Evolutionary conservation across 2,888 invertebrate genomes (phyloP).

Genomic region (Stegana nigrithorax): DNA sequence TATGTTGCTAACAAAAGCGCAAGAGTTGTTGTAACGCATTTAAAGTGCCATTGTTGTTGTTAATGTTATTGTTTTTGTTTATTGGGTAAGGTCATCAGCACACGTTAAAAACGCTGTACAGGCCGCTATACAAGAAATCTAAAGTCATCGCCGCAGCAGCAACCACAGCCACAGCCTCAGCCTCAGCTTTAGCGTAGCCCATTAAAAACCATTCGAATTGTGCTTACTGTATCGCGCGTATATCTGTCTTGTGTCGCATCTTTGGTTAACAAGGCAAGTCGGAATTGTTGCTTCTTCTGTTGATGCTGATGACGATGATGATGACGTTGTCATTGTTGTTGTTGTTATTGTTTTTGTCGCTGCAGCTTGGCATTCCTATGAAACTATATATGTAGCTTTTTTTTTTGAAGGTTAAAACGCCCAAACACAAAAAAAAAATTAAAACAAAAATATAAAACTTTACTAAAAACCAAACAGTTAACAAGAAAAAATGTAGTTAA

Average conservation of each 20-base stretch:
- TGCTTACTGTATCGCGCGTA: constrained; percentile 37
- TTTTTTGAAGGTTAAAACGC: constrained; percentile 52
- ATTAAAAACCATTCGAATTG: constrained; percentile 26
- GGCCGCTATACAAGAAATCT: too few relatives aligned
- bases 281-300: constrained; percentile 8
- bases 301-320: background rate
- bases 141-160: background rate
- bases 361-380: constrained; percentile 10
- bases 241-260: constrained; percentile 51
- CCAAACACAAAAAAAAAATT: constrained; percentile 40
- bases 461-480: background rate
- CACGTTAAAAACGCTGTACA: constrained; percentile 14
- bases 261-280: constrained; percentile 40
- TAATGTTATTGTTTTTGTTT: constrained; percentile 36
- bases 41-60: background rate
- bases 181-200: constrained; percentile 26
- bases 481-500: background rate
- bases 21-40: constrained; percentile 5
- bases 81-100: constrained; percentile 61
- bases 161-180: constrained; percentile 22
- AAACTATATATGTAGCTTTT: background rate
- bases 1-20: constrained; percentile 12
- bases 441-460: constrained; percentile 27
- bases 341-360: constrained; percentile 22
- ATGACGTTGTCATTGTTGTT: constrained; percentile 13